phyloP scores from a whole-genome alignment of 2,888 invertebrate genomes.

The Epinotia ramella region DNA sequence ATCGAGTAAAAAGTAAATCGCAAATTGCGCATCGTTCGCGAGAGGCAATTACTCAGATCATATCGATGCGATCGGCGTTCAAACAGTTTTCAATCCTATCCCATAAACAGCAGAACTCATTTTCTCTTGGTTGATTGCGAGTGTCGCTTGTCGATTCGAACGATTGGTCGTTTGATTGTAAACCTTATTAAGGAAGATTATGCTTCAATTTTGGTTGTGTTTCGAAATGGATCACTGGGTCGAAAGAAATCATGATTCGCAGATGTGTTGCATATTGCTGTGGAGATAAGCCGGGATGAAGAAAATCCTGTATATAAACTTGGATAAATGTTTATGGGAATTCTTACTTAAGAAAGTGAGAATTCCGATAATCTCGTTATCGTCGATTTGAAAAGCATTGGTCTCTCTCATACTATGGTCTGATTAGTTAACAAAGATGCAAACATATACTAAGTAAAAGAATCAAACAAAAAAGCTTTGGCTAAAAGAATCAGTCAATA shows the following conservation, averaged over 20 bases:
- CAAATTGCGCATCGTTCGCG: constrained; percentile 30
- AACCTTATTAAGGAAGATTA: constrained; percentile 13
- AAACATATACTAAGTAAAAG: no score
- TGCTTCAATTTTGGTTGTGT: constrained; percentile 14
- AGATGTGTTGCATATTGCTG: constrained; percentile 13
- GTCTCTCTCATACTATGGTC: no score
- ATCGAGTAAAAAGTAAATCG: constrained; percentile 33
- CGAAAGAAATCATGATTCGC: constrained; percentile 24
- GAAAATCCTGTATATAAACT: neutral
- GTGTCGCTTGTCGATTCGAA: constrained; percentile 16
- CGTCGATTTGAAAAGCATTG: no score
- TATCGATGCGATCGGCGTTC: neutral
- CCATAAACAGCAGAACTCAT: neutral
- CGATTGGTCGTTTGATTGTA: constrained; percentile 20
- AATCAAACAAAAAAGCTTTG: no score
- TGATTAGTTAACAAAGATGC: no score
- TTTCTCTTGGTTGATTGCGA: neutral
- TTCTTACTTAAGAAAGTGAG: no score
- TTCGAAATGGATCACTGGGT: constrained; percentile 30
- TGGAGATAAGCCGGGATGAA: neutral
- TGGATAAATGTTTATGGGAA: no score
- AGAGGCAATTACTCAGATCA: constrained; percentile 31
- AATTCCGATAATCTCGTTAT: no score
- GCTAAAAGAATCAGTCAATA: no score
- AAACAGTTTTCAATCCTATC: constrained; percentile 11